A percentile compares a stretch with the other conserved stretches of the same genome.
Conservation (phyloP, 2,888 invertebrate genomes). For the Anticlea derivata region DNA sequence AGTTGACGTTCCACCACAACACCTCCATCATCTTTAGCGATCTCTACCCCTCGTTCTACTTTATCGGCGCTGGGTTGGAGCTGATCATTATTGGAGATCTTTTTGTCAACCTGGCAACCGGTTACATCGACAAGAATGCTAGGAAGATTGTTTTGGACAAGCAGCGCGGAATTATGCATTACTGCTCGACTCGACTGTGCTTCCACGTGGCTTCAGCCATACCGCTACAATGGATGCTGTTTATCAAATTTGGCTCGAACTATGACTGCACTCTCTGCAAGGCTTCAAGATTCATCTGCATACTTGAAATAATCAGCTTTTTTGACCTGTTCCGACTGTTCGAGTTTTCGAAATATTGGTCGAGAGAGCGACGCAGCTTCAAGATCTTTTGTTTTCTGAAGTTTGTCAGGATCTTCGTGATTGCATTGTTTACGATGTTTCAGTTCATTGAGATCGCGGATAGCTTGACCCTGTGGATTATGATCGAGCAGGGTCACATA, state of each 20-base stretch:
- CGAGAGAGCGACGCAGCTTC: constrained; percentile 27
- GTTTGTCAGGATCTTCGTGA: constrained; percentile 39
- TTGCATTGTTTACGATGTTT: constrained; percentile 40
- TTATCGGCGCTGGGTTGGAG: constrained; percentile 36
- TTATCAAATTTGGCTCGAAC: constrained; percentile 40
- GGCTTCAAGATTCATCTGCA: constrained; percentile 35
- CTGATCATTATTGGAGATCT: constrained; percentile 40
- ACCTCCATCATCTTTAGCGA: constrained; percentile 34
- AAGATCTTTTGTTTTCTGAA: constrained; percentile 28
- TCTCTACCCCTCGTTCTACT: constrained; percentile 20
- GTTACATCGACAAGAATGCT: constrained; percentile 36
- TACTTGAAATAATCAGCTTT: constrained; percentile 35
- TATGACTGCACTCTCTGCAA: constrained; percentile 39
- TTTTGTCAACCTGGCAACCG: constrained; percentile 39
- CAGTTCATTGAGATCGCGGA: constrained; percentile 39
- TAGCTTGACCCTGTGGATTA: constrained; percentile 29
- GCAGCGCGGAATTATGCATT: constrained; percentile 33
- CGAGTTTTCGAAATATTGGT: constrained; percentile 39
- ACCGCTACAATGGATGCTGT: constrained; percentile 43
- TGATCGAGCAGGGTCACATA: constrained; percentile 23
- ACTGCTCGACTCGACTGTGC: constrained; percentile 44
- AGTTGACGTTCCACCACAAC: constrained; percentile 38
- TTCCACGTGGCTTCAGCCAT: constrained; percentile 43
- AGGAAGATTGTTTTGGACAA: constrained; percentile 39
- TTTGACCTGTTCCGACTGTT: constrained; percentile 39